Evolutionary conservation across 2,888 invertebrate genomes (phyloP).

Genomic region (Molorchus minor): DNA sequence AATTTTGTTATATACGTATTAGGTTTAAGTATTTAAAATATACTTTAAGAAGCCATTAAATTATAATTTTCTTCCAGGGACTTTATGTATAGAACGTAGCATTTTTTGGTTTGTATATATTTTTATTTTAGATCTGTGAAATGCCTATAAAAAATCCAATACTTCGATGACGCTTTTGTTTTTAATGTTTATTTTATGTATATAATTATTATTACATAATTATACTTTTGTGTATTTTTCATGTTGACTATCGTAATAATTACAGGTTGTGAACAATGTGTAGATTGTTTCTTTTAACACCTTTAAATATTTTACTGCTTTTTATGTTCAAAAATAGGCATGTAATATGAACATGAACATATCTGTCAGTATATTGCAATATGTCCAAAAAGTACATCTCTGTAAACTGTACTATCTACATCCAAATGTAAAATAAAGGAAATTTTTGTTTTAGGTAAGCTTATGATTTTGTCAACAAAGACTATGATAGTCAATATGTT

Average conservation of each 20-base stretch:
- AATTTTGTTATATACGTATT: not conserved
- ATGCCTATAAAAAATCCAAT: not conserved
- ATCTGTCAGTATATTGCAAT: not conserved
- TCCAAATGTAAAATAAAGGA: not conserved
- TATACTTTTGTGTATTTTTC: conserved; percentile 4
- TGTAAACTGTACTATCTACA: not conserved
- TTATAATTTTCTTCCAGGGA: not conserved
- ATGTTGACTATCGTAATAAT: conserved; percentile 24
- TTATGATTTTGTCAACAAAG: conserved; percentile 8
- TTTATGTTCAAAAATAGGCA: no score
- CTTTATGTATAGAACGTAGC: not conserved
- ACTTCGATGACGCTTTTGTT: not conserved
- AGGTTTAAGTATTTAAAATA: not conserved
- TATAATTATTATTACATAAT: not conserved
- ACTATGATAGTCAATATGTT: conserved; percentile 23
- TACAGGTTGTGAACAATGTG: conserved; percentile 16
- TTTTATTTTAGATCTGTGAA: not conserved
- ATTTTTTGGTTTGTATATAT: not conserved
- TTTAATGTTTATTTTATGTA: not conserved
- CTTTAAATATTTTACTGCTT: not conserved
- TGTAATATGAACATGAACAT: no score
- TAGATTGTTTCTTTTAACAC: not conserved
- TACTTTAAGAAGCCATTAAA: not conserved
- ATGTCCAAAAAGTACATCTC: not conserved
- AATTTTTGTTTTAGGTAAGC: not conserved